Evolutionary conservation across 2,888 invertebrate genomes (phyloP).

Genomic region (Drosophila pseudotakahashii): DNA sequence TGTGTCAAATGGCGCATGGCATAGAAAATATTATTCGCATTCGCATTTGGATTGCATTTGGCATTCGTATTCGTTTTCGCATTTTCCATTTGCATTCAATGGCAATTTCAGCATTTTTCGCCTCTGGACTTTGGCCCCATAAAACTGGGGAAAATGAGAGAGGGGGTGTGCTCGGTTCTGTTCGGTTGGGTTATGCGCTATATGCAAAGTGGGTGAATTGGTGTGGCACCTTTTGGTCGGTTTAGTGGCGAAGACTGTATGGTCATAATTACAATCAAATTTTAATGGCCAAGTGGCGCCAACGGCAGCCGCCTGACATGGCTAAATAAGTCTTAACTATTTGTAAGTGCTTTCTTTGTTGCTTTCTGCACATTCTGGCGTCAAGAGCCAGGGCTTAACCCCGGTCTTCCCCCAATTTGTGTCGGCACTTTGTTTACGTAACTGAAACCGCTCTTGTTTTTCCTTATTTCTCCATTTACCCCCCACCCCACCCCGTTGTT

Average conservation of each 20-base stretch:
- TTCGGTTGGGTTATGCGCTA: no score
- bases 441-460: conserved; percentile 66
- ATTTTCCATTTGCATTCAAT: conserved; percentile 54
- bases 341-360: conserved; percentile 23
- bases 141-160: conserved; percentile 27
- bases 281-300: conserved; percentile 69
- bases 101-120: conserved; percentile 58
- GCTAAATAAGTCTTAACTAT: conserved; percentile 37
- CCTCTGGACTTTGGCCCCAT: conserved; percentile 68
- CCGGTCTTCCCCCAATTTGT: background rate
- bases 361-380: conserved; percentile 3
- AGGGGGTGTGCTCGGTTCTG: no score
- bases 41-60: conserved; percentile 44
- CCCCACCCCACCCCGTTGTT: conserved; percentile 36
- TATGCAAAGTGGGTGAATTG: conserved; percentile 35
- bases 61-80: conserved; percentile 18
- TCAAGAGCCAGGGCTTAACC: background rate
- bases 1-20: conserved; percentile 72
- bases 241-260: conserved; percentile 27
- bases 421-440: conserved; percentile 60
- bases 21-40: conserved; percentile 61
- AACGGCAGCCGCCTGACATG: conserved; percentile 34
- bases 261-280: conserved; percentile 66
- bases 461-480: conserved; percentile 14
- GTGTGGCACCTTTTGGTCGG: conserved; percentile 49